These are phyloP conservation scores for Trinorchestia longiramus DNA, from an alignment of 1,140 invertebrate species.

Conservation along the genomic window DNA sequence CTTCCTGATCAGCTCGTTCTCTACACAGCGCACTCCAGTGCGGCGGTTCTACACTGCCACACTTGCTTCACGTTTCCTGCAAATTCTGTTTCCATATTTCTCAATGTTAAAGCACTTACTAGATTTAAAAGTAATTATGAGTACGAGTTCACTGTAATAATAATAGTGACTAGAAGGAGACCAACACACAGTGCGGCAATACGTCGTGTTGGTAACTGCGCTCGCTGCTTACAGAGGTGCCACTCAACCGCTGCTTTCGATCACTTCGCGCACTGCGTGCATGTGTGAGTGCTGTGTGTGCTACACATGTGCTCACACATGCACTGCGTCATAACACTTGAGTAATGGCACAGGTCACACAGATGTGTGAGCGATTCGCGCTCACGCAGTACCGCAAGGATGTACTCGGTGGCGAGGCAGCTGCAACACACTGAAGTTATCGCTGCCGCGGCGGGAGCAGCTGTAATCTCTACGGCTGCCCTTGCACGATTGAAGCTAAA, in stretches of 20 bases:
- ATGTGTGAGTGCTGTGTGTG: not conserved
- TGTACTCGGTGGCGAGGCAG: not conserved
- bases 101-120: not conserved
- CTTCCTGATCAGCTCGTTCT: not conserved
- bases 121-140: not conserved
- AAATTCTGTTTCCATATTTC: not conserved
- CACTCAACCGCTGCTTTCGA: not conserved
- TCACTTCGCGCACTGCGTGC: not conserved
- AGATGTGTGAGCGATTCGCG: not conserved
- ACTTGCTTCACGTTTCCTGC: not conserved
- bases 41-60: no score
- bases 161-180: not conserved
- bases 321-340: not conserved
- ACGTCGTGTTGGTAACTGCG: not conserved
- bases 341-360: not conserved
- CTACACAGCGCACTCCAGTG: not conserved
- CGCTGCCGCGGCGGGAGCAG: not conserved
- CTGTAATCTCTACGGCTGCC: constrained; percentile 5
- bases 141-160: not conserved
- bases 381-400: no score
- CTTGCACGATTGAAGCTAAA: constrained; percentile 7
- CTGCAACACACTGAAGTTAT: not conserved
- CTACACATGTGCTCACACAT: not conserved
- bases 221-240: not conserved
- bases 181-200: not conserved